phyloP scores from a whole-genome alignment of 1,140 invertebrate genomes.

The Eueides isabella region DNA sequence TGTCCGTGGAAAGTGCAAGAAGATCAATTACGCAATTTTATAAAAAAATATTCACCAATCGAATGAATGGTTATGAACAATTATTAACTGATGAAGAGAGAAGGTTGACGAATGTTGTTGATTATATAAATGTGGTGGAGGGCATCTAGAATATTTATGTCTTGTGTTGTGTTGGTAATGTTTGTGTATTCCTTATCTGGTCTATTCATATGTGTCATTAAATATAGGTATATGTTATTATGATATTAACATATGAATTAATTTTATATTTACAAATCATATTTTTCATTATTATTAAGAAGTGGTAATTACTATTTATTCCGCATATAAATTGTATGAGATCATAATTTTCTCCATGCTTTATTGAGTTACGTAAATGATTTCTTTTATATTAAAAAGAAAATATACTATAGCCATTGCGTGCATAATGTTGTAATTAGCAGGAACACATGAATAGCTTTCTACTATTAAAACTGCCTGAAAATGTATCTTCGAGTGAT shows the following conservation, averaged over 20 bases:
- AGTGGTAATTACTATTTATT: not conserved
- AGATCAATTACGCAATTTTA: conserved; percentile 59
- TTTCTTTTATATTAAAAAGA: not conserved
- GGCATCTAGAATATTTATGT: conserved; percentile 47
- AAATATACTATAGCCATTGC: not conserved
- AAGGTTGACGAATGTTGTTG: conserved; percentile 65
- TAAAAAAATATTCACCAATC: conserved; percentile 61
- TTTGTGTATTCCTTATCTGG: conserved; percentile 18
- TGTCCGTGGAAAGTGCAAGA: conserved; percentile 65
- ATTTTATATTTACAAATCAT: not conserved
- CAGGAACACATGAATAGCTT: too few species aligned
- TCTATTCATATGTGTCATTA: not conserved
- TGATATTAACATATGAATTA: not conserved
- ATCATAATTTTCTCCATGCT: not conserved
- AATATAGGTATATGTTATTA: not conserved
- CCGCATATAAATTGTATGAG: not conserved
- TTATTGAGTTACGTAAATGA: not conserved
- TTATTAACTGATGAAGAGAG: conserved; percentile 77
- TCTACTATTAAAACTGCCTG: too few species aligned
- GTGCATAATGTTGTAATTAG: not conserved
- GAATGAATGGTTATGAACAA: conserved; percentile 63
- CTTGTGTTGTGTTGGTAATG: conserved; percentile 32
- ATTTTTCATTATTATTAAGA: not conserved
- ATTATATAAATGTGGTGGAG: conserved; percentile 65
- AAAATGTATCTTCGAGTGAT: not conserved